Evolutionary conservation across 1,140 invertebrate species (phyloP), one percentile per base, ranked within the genome.

Genomic region (Brachionus angularis): DNA sequence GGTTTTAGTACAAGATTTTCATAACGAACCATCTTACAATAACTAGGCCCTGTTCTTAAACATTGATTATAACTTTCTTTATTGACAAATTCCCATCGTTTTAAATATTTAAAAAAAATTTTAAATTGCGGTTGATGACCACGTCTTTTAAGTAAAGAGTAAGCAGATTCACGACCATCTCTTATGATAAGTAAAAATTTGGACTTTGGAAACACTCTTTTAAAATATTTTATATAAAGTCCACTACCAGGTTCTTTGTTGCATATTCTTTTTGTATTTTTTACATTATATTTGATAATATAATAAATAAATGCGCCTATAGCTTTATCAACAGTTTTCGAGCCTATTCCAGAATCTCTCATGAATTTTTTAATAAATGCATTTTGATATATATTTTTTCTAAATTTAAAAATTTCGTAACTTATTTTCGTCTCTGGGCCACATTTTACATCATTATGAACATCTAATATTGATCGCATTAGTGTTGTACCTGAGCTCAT

Each of bases 391-490:
- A n/a, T n/a, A n/a, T 12, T 25, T 8, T 23, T 27, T 25, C 21
- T 3, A 25, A 23, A n/a, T 12, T 61, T 53, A 12, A 61, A 23
- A 7, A 39, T 23, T 8, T 92, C 85, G 27, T 95, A 94, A 78
- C 98, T 94, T 47, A 98, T 91, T 72, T 94, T 85, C 5, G 94
- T 97, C 82, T 98, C 95, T 82, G 96, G 93, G 5, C 94, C 95
- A 83, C 96, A 98, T 81, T 93, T 88, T 74, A 97, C 89, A 79
- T 93, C 89, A n/a, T 91, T 91, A 86, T 98, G 96, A 46, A 95
- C 94, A 83, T 98, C 96, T 61, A 98, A 83, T 90, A 98, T 95
- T 72, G 93, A 94, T 78, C 96, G 85, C 87, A 96, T 93, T 55
- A 98, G 85, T 34, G 95, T 98, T 1, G 94, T 98, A 18, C 94